Base-by-base conservation (phyloP, 2,888 invertebrate genomes). In the Volucella inanis region DNA sequence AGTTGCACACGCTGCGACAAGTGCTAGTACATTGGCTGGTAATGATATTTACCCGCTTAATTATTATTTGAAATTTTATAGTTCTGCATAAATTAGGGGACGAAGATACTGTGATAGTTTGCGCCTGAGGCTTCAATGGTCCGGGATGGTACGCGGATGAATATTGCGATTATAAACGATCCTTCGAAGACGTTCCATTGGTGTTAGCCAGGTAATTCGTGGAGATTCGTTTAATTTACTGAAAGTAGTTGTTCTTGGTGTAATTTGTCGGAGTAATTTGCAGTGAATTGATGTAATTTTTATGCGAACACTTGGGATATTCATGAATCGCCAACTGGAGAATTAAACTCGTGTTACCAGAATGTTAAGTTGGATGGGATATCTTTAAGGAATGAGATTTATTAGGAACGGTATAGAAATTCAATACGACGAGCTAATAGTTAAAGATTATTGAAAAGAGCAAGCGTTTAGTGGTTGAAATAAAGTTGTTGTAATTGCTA, bases 11-110 rank as follows among this genome's bases (percentile, higher is more conserved):
- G 55, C 47, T 47, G 54, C 31, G 52, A 67, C 75, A 67, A 65
- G 67, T 59, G 50, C 65, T 57, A 62, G 65, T 55, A 45, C 62
- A 15, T 12, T 62, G 31, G 4, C 61, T 54, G 45, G 52, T 77
- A 70, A 39, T 77, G 61, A 47, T 54, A 54, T 54, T 68, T 68
- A 54, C 8, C 31, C 31, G 31, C 31, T 4, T 64, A 77, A 77
- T 77, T 55, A 68, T 61, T 70, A 70, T 68, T 70, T 61, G 68
- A 70, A 47, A 49, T 70, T 64, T 64, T 61, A 71, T 71, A 61
- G 71, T 59, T 59, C 14, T 54, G 67, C 67, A 67, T 54, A 57
- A 68, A 70, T 2, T 22, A 55, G 49, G n/a, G 14, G 6, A 31
- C 31, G 22, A 11, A 47, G 39, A 11, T n/a, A 55, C 45, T 52